These are phyloP conservation scores for Drosophila incognita DNA, from an alignment of 2,888 invertebrate genomes.

Conservation along the genomic window DNA sequence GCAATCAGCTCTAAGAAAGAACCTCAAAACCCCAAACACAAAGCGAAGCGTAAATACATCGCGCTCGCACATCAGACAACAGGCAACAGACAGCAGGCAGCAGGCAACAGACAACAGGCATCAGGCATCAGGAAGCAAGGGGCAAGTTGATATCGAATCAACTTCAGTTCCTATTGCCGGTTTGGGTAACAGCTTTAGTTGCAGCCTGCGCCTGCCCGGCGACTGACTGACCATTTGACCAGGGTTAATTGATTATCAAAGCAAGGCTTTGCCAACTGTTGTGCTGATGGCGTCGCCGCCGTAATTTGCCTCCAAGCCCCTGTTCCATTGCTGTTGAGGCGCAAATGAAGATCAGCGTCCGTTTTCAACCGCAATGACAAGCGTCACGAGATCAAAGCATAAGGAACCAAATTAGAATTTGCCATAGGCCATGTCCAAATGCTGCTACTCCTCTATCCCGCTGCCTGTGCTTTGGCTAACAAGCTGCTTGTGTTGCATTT, in stretches of 20 bases:
- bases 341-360: slow-evolving; percentile 53
- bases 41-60: slow-evolving; percentile 22
- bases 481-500: slow-evolving; percentile 32
- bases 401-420: slow-evolving; percentile 71
- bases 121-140: neutral
- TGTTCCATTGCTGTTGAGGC: slow-evolving; percentile 21
- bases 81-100: neutral
- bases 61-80: slow-evolving; percentile 14
- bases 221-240: slow-evolving; percentile 60
- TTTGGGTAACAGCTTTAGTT: slow-evolving; percentile 8
- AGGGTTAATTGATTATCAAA: slow-evolving; percentile 77
- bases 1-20: slow-evolving; percentile 43
- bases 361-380: slow-evolving; percentile 63
- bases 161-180: slow-evolving; percentile 7
- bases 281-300: slow-evolving; percentile 28
- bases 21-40: slow-evolving; percentile 12
- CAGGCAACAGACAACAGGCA: neutral
- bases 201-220: slow-evolving; percentile 22
- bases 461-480: slow-evolving; percentile 17
- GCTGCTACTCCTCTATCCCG: neutral
- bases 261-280: slow-evolving; percentile 18
- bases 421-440: slow-evolving; percentile 27
- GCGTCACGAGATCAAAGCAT: slow-evolving; percentile 79
- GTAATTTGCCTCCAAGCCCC: slow-evolving; percentile 4
- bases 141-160: slow-evolving; percentile 39